A percentile compares a stretch with the other conserved stretches of the same genome.
These are phyloP conservation scores for Apostichopus californicus DNA, from an alignment of 35 echinoderm and acorn worm species.

Conservation along the genomic window DNA sequence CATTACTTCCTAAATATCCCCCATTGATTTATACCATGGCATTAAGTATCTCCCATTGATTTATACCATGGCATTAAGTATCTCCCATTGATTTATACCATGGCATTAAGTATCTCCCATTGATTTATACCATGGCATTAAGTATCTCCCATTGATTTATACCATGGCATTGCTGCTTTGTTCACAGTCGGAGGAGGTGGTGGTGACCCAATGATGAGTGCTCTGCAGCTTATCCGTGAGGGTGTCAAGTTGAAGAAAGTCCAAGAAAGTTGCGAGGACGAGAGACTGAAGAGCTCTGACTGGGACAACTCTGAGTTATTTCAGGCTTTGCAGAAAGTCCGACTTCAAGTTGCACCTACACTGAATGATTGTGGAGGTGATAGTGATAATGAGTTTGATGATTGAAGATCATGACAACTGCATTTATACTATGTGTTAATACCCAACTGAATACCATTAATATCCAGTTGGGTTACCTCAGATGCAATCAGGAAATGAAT, in stretches of 20 bases:
- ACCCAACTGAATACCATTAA: too few relatives aligned
- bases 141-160: too few relatives aligned
- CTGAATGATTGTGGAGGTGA: conserved; percentile 20
- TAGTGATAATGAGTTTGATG: conserved; percentile 37
- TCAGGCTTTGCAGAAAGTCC: conserved; percentile 58
- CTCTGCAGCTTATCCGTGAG: conserved; percentile 61
- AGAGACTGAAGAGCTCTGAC: conserved; percentile 25
- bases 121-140: too few relatives aligned
- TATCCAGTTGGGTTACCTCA: too few relatives aligned
- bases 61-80: too few relatives aligned
- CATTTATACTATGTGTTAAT: not conserved
- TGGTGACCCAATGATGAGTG: conserved; percentile 67
- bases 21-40: too few relatives aligned
- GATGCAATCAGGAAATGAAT: too few relatives aligned
- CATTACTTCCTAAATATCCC: too few relatives aligned
- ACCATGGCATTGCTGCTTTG: too few relatives aligned
- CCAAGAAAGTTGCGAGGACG: not conserved
- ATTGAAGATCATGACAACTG: not conserved
- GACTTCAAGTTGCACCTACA: conserved; percentile 54
- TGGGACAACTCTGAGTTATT: conserved; percentile 76
- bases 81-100: too few relatives aligned
- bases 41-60: too few relatives aligned
- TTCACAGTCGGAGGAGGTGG: not conserved
- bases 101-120: too few relatives aligned
- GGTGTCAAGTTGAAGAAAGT: conserved; percentile 71